Conservation (phyloP, 1,140 invertebrate genomes). For the Eueides isabella region DNA sequence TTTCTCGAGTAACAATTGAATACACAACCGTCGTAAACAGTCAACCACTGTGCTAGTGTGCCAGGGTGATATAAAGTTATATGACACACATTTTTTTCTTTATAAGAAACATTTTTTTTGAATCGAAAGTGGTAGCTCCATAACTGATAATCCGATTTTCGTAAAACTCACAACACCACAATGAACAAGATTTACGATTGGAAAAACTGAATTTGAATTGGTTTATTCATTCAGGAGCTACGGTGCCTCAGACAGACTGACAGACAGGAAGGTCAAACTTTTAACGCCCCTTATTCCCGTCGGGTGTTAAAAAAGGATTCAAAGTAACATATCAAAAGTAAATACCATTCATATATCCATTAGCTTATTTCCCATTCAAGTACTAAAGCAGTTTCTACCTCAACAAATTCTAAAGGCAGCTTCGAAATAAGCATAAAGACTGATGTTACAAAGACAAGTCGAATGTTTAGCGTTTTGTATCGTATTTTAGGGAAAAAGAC, state of each 20-base stretch:
- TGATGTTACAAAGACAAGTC: background rate
- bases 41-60: background rate
- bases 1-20: background rate
- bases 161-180: too few species aligned
- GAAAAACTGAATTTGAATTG: too few species aligned
- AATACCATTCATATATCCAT: background rate
- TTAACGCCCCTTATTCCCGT: too few species aligned
- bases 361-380: constrained; percentile 3
- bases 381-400: constrained; percentile 1
- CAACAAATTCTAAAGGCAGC: constrained; percentile 1
- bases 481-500: background rate
- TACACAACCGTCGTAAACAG: background rate
- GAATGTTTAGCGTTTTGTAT: background rate
- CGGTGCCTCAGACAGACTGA: too few species aligned
- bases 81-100: background rate
- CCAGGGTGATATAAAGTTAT: background rate
- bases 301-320: background rate
- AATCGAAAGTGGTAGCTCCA: too few species aligned
- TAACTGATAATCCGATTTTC: too few species aligned
- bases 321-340: constrained; percentile 12
- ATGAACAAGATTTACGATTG: too few species aligned
- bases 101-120: too few species aligned
- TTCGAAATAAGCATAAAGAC: background rate
- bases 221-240: too few species aligned
- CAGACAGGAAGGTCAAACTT: too few species aligned